phyloP scores from a whole-genome alignment of 2,113 vertebrate genomes.

The Typhlomys cinereus region DNA sequence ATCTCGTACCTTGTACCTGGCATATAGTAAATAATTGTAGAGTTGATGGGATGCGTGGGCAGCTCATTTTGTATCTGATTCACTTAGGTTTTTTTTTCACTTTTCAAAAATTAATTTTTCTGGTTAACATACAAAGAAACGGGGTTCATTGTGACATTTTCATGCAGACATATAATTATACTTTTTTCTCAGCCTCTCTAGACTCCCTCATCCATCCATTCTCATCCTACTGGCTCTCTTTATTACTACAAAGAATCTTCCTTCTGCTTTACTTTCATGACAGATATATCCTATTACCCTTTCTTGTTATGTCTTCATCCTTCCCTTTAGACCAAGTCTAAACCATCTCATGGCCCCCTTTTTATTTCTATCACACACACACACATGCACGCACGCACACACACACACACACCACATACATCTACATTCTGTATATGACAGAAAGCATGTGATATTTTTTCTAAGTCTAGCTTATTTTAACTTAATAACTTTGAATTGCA shows the following conservation, averaged over 20 bases:
- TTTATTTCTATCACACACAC: background rate
- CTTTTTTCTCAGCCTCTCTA: background rate
- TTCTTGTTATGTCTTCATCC: background rate
- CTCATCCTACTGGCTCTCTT: too few relatives aligned
- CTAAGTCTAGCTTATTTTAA: background rate
- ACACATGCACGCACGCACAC: background rate
- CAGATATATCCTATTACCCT: background rate
- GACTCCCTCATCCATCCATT: too few relatives aligned
- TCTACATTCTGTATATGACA: background rate
- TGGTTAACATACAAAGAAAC: background rate
- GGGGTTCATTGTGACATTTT: background rate
- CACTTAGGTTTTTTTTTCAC: background rate
- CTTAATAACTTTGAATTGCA: background rate
- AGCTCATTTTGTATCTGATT: background rate
- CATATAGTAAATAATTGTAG: background rate
- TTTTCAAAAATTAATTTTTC: background rate
- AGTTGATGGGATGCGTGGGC: background rate
- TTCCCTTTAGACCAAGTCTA: background rate
- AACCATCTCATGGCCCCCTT: background rate
- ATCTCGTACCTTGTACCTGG: background rate
- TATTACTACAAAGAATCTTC: background rate
- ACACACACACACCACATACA: too few relatives aligned
- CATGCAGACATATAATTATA: background rate
- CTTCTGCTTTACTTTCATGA: background rate
- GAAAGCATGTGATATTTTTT: background rate